Base-by-base conservation (phyloP, 2,113 vertebrate species). In the Coturnix japonica region DNA sequence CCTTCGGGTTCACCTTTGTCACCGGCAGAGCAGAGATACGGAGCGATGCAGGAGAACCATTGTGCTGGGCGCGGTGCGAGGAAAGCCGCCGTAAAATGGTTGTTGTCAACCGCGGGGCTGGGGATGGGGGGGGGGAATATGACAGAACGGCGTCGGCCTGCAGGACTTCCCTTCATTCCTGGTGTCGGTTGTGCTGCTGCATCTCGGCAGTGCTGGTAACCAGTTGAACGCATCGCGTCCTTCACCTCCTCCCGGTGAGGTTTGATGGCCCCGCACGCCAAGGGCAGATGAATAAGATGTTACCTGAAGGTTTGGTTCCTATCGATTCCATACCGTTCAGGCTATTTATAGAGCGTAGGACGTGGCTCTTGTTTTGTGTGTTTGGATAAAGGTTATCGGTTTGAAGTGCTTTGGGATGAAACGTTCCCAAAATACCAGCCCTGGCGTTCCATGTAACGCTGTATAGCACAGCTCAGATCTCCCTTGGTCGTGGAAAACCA, bases 251-350 rank as follows among this genome's bases (percentile, higher is more conserved):
- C 23, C 54, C 83, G 12, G 56, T 56, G 60, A 81, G 14, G 93
- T 89, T 87, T 63, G 72, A 85, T 91, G 89, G 61, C 75, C 78
- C 64, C 83, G 89, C 91, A 80, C 83, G 86, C 60, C 91, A 78
- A 95, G 91, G 93, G 64, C 6, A 0, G 90, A 85, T 94, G 84
- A 85, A 81, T 94, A 89, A 96, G 95, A 91, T 90, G 71, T 66
- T 94, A 79, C 91, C 30, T 95, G 82, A 78, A 95, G 85, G 81
- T 97, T 87, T 72, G 87, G n/a, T 33, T 93, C 93, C 39, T 95
- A 93, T 95, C 65, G 90, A 93, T 97, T 93, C 94, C 81, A 96
- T 93, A 95, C 65, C 78, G 86, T 87, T 81, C 61, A 90, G 91
- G 85, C 92, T 94, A 72, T 93, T 93, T 93, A 91, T 96, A 70